Evolutionary conservation across 2,888 invertebrate species (phyloP), one percentile per base, ranked within the genome.

Genomic region (Nebria brevicollis): DNA sequence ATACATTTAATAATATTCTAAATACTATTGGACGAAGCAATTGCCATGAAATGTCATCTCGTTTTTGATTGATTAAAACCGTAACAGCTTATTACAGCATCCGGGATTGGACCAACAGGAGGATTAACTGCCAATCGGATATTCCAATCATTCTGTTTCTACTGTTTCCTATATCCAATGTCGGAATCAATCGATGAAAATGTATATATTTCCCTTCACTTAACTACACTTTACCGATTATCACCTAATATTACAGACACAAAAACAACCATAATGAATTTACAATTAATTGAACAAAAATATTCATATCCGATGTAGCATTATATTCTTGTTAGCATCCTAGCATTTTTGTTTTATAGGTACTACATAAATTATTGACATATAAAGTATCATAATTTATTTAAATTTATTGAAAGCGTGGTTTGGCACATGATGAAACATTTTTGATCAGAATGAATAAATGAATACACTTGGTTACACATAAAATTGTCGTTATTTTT

Each of bases 61-160:
- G 43, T 42, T 41, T 65, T 77, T 83, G 83, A 84, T 83, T 82
- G 83, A 83, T 84, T 84, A 82, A 77, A 82, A 77, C 77, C 76
- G 81, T 83, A 84, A 84, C 82, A 83, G 84, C 83, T 84, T 83
- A 83, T 83, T 83, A 83, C 84, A 83, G 82, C 82, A 66, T 81
- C 81, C 81, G 73, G 77, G 73, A 81, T 77, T 81, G 81, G 80
- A 68, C 75, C 75, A 81, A 75, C 75, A 75, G 75, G 72, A 65
- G 80, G 80, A 81, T 81, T 81, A 75, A 75, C 80, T 76, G 80
- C 79, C 79, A 81, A 81, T 81, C 80, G 80, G 80, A 81, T 81
- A 81, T 81, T 81, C 75, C 80, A 81, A 81, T 81, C 80, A 81
- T 65, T 75, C 75, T 76, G 80, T 75, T 81, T 73, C 79, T 75